These are phyloP conservation scores for Hypanus sabinus DNA, from an alignment of 2,113 vertebrate genomes.

Conservation along the genomic window DNA sequence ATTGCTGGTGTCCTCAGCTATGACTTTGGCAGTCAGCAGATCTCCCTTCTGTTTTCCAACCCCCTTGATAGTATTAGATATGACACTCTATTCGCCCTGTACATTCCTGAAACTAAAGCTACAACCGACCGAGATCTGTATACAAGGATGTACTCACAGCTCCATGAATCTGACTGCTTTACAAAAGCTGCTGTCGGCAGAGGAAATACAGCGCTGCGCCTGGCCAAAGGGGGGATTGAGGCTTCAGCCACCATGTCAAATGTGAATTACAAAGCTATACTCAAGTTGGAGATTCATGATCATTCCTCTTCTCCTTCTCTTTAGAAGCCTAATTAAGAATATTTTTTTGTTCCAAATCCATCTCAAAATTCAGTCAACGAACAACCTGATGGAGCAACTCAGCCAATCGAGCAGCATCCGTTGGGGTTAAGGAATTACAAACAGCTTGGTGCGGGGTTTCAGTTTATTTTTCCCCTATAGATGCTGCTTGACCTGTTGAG, in stretches of 20 bases:
- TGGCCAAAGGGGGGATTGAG: not conserved
- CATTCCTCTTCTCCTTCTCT: not conserved
- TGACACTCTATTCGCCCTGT: not conserved
- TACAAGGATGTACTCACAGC: not conserved
- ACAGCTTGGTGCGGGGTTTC: too few species aligned
- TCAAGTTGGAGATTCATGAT: conserved; percentile 14
- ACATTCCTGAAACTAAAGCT: not conserved
- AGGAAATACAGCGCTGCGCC: not conserved
- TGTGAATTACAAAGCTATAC: not conserved
- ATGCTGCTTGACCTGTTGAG: too few species aligned
- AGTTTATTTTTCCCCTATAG: too few species aligned
- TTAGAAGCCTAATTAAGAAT: not conserved
- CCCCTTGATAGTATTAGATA: not conserved
- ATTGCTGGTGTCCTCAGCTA: not conserved
- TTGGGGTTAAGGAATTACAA: too few species aligned
- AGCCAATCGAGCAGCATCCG: too few species aligned
- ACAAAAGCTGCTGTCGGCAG: not conserved
- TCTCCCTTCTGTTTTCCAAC: conserved; percentile 16
- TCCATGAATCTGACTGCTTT: not conserved
- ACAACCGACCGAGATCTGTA: not conserved
- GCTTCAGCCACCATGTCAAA: conserved; percentile 10
- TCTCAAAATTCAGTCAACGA: not conserved
- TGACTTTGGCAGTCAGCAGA: not conserved
- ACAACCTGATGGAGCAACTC: too few species aligned
- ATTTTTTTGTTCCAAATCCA: not conserved